A percentile compares a stretch with the other conserved stretches of the same genome.
Conservation (phyloP, 2,797 vertebrate genomes). For the Hybognathus amarus region DNA sequence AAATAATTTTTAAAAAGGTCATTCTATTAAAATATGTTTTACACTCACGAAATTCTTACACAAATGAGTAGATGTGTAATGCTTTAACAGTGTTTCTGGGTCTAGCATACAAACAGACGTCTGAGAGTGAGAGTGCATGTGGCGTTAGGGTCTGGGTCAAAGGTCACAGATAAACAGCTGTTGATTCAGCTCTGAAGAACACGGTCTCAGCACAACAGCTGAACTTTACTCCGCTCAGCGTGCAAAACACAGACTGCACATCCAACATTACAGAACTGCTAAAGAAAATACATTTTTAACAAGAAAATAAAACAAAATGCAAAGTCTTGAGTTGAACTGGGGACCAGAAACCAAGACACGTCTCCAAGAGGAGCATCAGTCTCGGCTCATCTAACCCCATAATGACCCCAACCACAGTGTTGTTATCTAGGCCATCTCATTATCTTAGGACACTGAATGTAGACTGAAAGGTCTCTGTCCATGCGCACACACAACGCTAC, state of each 20-base stretch:
- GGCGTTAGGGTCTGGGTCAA: conserved; percentile 1
- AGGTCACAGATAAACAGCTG: conserved; percentile 38
- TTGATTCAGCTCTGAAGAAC: not conserved
- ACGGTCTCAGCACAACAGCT: conserved; percentile 41
- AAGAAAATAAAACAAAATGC: not conserved
- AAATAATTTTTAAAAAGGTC: too few species aligned
- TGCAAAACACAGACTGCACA: not conserved
- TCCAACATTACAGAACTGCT: not conserved
- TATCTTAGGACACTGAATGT: not conserved
- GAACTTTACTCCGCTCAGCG: conserved; percentile 44
- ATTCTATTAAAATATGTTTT: too few species aligned
- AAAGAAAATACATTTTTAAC: not conserved
- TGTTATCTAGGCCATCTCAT: conserved; percentile 11
- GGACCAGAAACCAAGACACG: not conserved
- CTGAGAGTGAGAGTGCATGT: not conserved
- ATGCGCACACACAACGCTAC: not conserved
- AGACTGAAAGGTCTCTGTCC: not conserved
- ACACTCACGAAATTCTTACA: too few species aligned
- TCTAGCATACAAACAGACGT: not conserved
- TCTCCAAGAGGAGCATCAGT: not conserved
- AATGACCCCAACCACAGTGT: not conserved
- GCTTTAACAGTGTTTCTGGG: not conserved
- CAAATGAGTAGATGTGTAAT: not conserved
- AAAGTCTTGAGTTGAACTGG: not conserved
- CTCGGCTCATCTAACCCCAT: not conserved